Evolutionary conservation across 2,797 vertebrate species (phyloP).

Genomic region (Anguilla marmorata): DNA sequence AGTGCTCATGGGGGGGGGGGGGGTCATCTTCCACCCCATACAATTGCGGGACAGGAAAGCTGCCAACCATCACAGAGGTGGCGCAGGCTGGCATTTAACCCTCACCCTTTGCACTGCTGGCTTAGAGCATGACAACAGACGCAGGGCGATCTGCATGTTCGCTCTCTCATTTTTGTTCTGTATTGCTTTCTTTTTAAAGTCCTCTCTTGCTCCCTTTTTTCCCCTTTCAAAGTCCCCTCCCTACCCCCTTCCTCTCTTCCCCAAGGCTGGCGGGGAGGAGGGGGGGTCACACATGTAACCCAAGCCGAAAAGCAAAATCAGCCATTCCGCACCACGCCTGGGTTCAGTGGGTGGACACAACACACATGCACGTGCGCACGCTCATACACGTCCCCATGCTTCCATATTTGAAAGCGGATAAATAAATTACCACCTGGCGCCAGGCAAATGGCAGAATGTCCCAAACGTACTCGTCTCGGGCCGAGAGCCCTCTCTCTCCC

Average conservation of each 20-base stretch:
- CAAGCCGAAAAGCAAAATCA: background rate
- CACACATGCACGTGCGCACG: background rate
- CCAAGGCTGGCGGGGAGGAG: background rate
- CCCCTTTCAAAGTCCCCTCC: background rate
- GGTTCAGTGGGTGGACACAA: background rate
- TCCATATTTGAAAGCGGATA: conserved; percentile 12
- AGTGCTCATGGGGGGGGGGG: too few species aligned
- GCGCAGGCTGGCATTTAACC: conserved; percentile 12
- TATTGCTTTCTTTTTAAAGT: background rate
- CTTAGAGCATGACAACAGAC: conserved; percentile 28
- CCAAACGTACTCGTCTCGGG: background rate
- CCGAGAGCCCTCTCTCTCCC: background rate
- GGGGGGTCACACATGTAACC: conserved; percentile 20
- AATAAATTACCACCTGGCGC: conserved; percentile 8
- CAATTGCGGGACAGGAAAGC: too few species aligned
- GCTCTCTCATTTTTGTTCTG: background rate
- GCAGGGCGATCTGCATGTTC: background rate
- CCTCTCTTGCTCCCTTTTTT: background rate
- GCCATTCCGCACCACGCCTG: background rate
- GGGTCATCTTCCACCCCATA: background rate
- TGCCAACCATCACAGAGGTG: background rate
- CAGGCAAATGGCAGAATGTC: conserved; percentile 1
- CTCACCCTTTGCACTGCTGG: conserved; percentile 29
- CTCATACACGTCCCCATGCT: background rate
- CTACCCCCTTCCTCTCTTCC: conserved; percentile 4